Conservation (phyloP, 2,888 invertebrate species). For the Caenorhabditis imperialis region DNA sequence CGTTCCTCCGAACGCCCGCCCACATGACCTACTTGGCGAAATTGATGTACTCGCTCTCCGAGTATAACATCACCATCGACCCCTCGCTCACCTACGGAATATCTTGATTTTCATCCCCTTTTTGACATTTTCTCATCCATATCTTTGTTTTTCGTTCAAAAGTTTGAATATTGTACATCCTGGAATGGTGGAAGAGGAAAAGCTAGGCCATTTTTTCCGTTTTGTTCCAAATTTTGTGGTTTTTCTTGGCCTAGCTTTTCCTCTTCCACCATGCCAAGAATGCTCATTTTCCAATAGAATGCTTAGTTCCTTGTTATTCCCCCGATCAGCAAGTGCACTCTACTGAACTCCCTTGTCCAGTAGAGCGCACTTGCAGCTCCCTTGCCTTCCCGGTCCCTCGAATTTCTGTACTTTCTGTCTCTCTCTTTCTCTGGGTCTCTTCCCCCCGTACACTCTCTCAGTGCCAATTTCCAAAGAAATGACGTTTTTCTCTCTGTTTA, state of each 20-base stretch:
- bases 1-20: conserved; percentile 85
- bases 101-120: conserved; percentile 37
- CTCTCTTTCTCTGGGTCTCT: conserved; percentile 24
- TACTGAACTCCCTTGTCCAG: too few relatives aligned
- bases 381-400: conserved; percentile 30
- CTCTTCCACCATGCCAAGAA: too few relatives aligned
- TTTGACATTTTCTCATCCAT: too few relatives aligned
- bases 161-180: too few relatives aligned
- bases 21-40: conserved; percentile 72
- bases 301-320: too few relatives aligned
- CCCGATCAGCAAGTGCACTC: conserved; percentile 13
- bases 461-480: conserved; percentile 34
- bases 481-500: neutral
- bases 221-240: too few relatives aligned
- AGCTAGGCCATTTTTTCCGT: too few relatives aligned
- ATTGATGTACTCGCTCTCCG: conserved; percentile 74
- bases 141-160: too few relatives aligned
- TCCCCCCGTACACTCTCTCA: conserved; percentile 27
- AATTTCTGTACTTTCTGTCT: conserved; percentile 35
- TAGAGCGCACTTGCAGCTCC: neutral
- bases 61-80: conserved; percentile 76
- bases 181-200: too few relatives aligned
- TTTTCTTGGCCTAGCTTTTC: too few relatives aligned
- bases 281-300: too few relatives aligned
- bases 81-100: conserved; percentile 76